These are phyloP conservation scores for Amphiprion clarkii DNA, from an alignment of 2,797 vertebrate genomes.

Conservation along the genomic window DNA sequence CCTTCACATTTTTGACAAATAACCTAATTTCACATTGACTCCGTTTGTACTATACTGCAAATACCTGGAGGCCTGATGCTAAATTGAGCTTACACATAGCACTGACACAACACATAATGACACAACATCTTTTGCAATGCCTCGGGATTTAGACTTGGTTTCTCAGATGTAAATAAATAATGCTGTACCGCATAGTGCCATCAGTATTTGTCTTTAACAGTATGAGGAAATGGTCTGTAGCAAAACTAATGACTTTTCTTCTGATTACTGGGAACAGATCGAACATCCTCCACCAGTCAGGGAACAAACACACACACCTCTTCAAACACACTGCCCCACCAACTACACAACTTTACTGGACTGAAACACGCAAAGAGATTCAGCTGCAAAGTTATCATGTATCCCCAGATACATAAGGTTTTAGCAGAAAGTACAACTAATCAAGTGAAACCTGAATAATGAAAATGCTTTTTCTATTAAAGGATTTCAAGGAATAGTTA, in stretches of 20 bases:
- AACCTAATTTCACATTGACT: slow-evolving; percentile 46
- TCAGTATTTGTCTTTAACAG: slow-evolving; percentile 26
- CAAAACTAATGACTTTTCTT: slow-evolving; percentile 8
- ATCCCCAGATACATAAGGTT: slow-evolving; percentile 61
- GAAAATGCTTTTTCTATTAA: not conserved
- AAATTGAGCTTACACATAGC: slow-evolving; percentile 46
- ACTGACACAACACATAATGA: slow-evolving; percentile 53
- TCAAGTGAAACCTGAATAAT: slow-evolving; percentile 10
- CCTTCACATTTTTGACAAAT: slow-evolving; percentile 46
- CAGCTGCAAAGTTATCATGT: slow-evolving; percentile 49
- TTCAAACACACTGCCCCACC: slow-evolving; percentile 4
- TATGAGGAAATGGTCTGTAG: slow-evolving; percentile 15
- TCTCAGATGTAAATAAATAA: slow-evolving; percentile 48
- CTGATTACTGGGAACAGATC: slow-evolving; percentile 23
- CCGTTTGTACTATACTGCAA: slow-evolving; percentile 39
- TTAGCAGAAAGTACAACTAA: slow-evolving; percentile 63
- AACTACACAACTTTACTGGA: slow-evolving; percentile 4
- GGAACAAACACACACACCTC: not conserved
- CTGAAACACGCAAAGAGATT: not conserved
- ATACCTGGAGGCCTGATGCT: slow-evolving; percentile 58
- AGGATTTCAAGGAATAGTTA: not conserved
- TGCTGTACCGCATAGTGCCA: not conserved
- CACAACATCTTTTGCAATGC: slow-evolving; percentile 45
- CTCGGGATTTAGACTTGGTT: slow-evolving; percentile 39
- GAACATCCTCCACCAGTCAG: not conserved